phyloP scores from a whole-genome alignment of 2,797 vertebrate genomes.

The Schizopygopsis malacanthus region DNA sequence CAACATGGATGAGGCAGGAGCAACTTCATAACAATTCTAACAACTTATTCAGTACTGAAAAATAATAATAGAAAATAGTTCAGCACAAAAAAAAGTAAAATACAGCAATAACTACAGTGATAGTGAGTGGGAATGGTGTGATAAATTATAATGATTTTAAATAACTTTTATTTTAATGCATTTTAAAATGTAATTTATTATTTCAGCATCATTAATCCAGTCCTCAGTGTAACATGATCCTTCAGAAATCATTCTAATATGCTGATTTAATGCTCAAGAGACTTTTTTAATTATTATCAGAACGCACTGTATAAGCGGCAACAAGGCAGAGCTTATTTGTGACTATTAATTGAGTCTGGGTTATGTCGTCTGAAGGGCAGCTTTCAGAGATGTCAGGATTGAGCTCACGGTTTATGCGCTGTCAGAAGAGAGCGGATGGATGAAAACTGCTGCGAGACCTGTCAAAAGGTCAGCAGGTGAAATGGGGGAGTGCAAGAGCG shows the following conservation, averaged over 20 bases:
- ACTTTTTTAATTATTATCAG: neutral
- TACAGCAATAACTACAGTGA: neutral
- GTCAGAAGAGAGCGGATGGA: constrained; percentile 21
- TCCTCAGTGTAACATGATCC: neutral
- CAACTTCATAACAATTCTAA: neutral
- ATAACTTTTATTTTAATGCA: too few relatives aligned
- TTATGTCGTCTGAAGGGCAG: constrained; percentile 5
- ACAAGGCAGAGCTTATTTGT: neutral
- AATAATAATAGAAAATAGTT: constrained; percentile 12
- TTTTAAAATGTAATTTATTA: neutral
- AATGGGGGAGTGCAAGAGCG: neutral
- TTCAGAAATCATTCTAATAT: neutral
- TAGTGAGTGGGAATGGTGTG: neutral
- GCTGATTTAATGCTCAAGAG: neutral
- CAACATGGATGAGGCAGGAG: neutral
- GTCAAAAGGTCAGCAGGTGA: constrained; percentile 46
- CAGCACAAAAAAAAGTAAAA: neutral
- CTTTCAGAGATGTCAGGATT: constrained; percentile 18
- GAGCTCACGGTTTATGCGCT: constrained; percentile 22
- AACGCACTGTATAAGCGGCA: neutral
- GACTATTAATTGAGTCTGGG: neutral
- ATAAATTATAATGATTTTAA: neutral
- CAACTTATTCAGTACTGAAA: neutral
- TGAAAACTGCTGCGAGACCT: neutral
- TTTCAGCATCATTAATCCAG: neutral